Percentiles rank a stretch among this genome's conserved stretches.
These are phyloP conservation scores for Orbicella faveolata DNA, from an alignment of 64 coral and sea anemone genomes.

Conservation along the genomic window DNA sequence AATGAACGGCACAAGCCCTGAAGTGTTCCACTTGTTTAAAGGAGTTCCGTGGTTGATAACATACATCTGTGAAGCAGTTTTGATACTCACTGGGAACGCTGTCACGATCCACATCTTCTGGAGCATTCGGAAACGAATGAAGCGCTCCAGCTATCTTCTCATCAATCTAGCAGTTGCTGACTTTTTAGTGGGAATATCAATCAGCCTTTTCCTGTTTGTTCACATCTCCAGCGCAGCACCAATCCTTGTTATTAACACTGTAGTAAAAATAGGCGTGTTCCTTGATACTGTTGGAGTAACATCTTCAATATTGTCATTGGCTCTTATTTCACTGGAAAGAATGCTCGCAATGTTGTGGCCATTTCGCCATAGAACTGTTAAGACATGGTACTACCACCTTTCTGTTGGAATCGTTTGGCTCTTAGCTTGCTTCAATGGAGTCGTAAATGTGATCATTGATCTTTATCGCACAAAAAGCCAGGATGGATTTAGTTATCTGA, in stretches of 20 bases:
- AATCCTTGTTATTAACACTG: background rate
- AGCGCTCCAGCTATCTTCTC: slow-evolving; percentile 2
- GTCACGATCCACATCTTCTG: background rate
- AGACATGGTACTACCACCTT: background rate
- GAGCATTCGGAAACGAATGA: slow-evolving; percentile 16
- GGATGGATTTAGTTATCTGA: background rate
- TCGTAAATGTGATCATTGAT: slow-evolving; percentile 2
- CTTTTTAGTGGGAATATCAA: background rate
- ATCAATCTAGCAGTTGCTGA: slow-evolving; percentile 16
- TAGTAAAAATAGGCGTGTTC: background rate
- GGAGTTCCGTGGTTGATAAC: background rate
- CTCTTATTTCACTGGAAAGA: slow-evolving; percentile 30
- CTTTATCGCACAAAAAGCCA: background rate
- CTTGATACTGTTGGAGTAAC: background rate
- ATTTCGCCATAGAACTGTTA: background rate
- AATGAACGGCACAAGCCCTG: too few relatives aligned
- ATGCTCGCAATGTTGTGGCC: slow-evolving; percentile 36
- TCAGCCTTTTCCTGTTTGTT: background rate
- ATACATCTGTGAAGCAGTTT: slow-evolving; percentile 2
- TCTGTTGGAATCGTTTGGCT: slow-evolving; percentile 11
- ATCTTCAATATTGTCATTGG: slow-evolving; percentile 31
- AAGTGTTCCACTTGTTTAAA: background rate
- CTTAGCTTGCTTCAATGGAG: background rate
- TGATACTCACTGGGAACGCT: background rate
- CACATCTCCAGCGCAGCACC: background rate